Conservation (phyloP, 2,113 vertebrate genomes). For the Gymnocephalus cernua region DNA sequence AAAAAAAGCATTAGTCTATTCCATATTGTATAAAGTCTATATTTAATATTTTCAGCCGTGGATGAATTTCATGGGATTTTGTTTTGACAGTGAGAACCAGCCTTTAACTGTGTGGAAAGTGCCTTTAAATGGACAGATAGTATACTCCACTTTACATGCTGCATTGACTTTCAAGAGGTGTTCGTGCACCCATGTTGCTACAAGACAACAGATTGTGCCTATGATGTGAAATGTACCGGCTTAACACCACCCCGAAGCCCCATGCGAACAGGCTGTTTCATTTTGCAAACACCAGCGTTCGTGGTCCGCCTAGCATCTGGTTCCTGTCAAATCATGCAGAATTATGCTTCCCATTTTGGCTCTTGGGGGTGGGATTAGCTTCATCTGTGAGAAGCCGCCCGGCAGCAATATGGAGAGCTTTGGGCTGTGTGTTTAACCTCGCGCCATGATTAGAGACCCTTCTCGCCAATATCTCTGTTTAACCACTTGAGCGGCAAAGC, state of each 20-base stretch:
- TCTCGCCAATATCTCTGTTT: constrained; percentile 27
- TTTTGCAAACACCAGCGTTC: constrained; percentile 46
- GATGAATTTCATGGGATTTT: not conserved
- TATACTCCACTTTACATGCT: not conserved
- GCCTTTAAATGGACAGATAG: not conserved
- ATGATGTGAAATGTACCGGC: constrained; percentile 32
- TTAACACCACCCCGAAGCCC: constrained; percentile 30
- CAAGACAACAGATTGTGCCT: constrained; percentile 44
- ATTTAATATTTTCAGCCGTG: not conserved
- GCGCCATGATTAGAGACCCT: constrained; percentile 24
- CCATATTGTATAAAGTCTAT: no score
- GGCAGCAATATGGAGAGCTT: not conserved
- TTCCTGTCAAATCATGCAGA: constrained; percentile 63
- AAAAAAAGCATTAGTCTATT: no score
- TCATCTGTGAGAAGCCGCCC: constrained; percentile 27
- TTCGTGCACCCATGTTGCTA: constrained; percentile 24
- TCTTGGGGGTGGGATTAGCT: constrained; percentile 46
- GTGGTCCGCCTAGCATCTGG: constrained; percentile 58
- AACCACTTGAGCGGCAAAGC: constrained; percentile 8
- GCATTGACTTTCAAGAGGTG: constrained; percentile 32
- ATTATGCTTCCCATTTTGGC: constrained; percentile 49
- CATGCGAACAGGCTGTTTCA: constrained; percentile 55
- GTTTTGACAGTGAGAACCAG: not conserved
- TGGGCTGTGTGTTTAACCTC: constrained; percentile 50
- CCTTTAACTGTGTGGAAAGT: not conserved